Conservation (phyloP, 2,888 invertebrate species). For the Willowsia nigromaculata region DNA sequence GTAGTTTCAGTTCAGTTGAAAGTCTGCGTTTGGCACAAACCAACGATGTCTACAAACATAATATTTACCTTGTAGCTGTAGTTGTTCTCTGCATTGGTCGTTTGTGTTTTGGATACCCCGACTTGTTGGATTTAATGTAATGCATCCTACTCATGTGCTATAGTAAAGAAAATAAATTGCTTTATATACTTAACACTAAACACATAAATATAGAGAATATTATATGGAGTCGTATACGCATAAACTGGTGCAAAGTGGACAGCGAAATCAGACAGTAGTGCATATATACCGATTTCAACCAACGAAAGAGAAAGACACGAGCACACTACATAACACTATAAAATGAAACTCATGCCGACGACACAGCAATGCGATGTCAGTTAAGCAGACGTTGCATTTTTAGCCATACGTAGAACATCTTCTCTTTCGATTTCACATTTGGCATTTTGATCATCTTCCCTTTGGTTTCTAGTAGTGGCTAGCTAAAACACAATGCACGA, state of each 20-base stretch:
- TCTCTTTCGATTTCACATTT: slow-evolving; percentile 59
- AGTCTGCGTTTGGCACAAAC: too few species aligned
- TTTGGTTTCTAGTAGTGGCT: not conserved
- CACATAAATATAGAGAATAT: too few species aligned
- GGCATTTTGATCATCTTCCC: slow-evolving; percentile 53
- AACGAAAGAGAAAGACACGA: not conserved
- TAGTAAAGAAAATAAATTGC: not conserved
- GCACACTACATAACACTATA: not conserved
- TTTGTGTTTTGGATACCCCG: not conserved
- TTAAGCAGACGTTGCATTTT: not conserved
- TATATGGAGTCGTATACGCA: not conserved
- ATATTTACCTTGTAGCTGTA: too few species aligned
- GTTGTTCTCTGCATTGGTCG: not conserved
- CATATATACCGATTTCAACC: not conserved
- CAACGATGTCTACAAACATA: too few species aligned
- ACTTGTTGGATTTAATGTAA: slow-evolving; percentile 52
- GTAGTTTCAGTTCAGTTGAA: too few species aligned
- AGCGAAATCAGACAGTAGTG: not conserved
- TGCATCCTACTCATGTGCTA: too few species aligned
- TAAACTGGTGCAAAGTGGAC: slow-evolving; percentile 24
- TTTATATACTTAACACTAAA: not conserved
- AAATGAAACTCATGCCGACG: slow-evolving; percentile 8
- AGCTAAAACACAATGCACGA: not conserved
- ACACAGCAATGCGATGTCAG: too few species aligned
- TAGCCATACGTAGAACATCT: slow-evolving; percentile 28